phyloP scores from a whole-genome alignment of 2,113 vertebrate genomes.

The Enhydra lutris region DNA sequence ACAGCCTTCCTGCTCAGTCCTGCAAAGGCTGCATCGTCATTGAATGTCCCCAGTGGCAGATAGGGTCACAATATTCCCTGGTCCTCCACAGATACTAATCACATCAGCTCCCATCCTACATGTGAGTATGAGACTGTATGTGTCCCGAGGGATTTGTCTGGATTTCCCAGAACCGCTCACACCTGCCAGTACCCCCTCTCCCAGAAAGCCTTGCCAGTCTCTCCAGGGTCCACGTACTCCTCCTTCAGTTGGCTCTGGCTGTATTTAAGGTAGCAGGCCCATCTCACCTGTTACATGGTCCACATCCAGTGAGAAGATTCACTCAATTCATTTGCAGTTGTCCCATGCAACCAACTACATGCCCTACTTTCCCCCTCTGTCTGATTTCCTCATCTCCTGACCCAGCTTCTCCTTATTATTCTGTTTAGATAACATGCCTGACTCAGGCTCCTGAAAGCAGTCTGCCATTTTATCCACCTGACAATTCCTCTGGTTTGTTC shows the following conservation, averaged over 20 bases:
- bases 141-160: background rate
- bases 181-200: background rate
- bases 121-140: background rate
- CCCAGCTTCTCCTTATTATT: background rate
- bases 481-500: background rate
- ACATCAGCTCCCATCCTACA: rapidly evolving
- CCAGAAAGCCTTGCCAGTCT: background rate
- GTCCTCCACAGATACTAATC: background rate
- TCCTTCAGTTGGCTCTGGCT: background rate
- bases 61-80: background rate
- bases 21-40: background rate
- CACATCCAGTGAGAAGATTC: background rate
- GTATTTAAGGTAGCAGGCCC: background rate
- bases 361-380: too few species aligned
- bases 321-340: background rate
- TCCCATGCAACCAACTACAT: background rate
- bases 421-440: background rate
- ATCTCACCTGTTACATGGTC: too few species aligned
- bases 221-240: rapidly evolving
- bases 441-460: background rate
- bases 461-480: rapidly evolving
- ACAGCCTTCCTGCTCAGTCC: rapidly evolving
- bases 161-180: background rate
- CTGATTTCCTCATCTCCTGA: background rate
- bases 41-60: too few species aligned